Conservation (phyloP, 2,113 vertebrate species). For the Eublepharis macularius region DNA sequence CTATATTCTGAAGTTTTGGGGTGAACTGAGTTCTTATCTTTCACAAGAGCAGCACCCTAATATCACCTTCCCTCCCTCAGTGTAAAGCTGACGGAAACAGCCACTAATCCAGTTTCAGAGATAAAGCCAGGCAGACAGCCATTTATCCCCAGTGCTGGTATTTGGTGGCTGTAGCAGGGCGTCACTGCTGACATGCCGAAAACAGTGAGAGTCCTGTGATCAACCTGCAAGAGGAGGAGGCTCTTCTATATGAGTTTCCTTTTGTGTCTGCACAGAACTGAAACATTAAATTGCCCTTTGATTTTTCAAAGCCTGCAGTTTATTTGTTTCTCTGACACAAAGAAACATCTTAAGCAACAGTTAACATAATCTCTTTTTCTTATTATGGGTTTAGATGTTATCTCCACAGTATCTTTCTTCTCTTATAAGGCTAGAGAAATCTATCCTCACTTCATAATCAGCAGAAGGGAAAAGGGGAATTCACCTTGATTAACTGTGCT, state of each 20-base stretch:
- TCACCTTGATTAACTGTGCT: slow-evolving; percentile 67
- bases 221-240: slow-evolving; percentile 46
- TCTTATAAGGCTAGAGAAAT: slow-evolving; percentile 38
- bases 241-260: slow-evolving; percentile 38
- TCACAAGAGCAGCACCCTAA: background rate
- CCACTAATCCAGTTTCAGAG: slow-evolving; percentile 34
- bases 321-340: slow-evolving; percentile 66
- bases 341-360: slow-evolving; percentile 64
- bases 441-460: slow-evolving; percentile 63
- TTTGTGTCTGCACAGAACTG: slow-evolving; percentile 42
- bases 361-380: slow-evolving; percentile 67
- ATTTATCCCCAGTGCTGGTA: slow-evolving; percentile 24
- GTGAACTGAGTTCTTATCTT: background rate
- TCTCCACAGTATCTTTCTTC: slow-evolving; percentile 44
- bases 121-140: slow-evolving; percentile 15
- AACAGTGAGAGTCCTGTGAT: slow-evolving; percentile 54
- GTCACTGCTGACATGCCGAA: slow-evolving; percentile 4
- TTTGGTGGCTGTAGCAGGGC: slow-evolving; percentile 24
- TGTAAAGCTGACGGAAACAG: slow-evolving; percentile 2
- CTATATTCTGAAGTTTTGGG: background rate
- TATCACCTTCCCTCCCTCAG: background rate
- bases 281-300: slow-evolving; percentile 64
- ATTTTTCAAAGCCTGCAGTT: slow-evolving; percentile 66
- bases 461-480: slow-evolving; percentile 43
- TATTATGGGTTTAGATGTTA: slow-evolving; percentile 64